Evolutionary conservation across 2,888 invertebrate genomes (phyloP).

Genomic region (Tetragonisca angustula): DNA sequence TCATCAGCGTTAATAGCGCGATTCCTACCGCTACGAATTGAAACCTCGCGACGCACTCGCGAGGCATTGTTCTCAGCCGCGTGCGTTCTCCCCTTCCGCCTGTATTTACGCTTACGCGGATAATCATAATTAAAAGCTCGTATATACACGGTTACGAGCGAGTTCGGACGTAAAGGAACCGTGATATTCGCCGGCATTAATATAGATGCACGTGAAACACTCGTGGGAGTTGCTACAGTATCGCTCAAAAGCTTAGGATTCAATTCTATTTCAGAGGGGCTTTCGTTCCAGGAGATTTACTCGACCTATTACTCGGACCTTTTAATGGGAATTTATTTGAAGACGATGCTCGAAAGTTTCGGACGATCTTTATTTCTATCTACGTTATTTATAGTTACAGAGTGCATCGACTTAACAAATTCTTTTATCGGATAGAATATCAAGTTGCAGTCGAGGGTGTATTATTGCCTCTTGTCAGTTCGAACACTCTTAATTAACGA

Average conservation of each 20-base stretch:
- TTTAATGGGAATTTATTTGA: neutral
- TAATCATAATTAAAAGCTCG: constrained; percentile 27
- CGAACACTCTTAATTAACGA: too few species aligned
- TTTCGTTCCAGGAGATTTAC: too few species aligned
- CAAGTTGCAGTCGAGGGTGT: too few species aligned
- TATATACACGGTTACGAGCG: neutral
- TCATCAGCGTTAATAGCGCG: constrained; percentile 66
- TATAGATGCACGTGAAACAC: neutral
- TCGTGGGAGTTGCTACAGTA: neutral
- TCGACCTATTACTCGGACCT: neutral
- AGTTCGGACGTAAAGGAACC: neutral
- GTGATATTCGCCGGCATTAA: neutral
- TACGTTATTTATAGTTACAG: too few species aligned
- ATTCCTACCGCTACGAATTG: constrained; percentile 47
- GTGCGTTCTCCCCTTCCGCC: neutral
- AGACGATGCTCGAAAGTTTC: neutral
- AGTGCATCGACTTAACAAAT: too few species aligned
- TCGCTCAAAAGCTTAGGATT: neutral
- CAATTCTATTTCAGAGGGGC: neutral
- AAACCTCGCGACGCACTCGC: constrained; percentile 39
- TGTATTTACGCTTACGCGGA: constrained; percentile 19
- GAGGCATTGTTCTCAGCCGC: constrained; percentile 40
- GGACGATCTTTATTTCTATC: neutral
- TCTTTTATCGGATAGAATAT: too few species aligned
- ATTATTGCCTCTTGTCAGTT: too few species aligned